phyloP scores from a whole-genome alignment of 2,888 invertebrate genomes.

The Sinohyriopsis cumingii region DNA sequence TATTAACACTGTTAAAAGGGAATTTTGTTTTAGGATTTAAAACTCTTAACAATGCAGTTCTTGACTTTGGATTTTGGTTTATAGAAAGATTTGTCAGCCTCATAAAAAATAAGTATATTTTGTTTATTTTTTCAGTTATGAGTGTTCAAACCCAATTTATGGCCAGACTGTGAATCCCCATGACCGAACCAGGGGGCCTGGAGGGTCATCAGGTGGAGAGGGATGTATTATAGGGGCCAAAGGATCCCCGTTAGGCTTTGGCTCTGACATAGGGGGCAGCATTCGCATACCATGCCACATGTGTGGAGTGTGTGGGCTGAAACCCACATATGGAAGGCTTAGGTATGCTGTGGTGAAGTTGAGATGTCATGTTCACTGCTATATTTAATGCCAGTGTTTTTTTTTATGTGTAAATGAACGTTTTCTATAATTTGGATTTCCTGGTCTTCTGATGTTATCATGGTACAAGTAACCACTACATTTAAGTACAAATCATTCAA shows the following conservation, averaged over 20 bases:
- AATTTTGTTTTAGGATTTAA: too few relatives aligned
- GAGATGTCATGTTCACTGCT: too few relatives aligned
- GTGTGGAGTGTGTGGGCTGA: slow-evolving; percentile 73
- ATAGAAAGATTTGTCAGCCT: too few relatives aligned
- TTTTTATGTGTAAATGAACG: too few relatives aligned
- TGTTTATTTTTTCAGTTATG: slow-evolving; percentile 34
- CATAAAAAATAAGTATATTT: not conserved
- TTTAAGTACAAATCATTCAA: too few relatives aligned
- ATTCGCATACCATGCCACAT: slow-evolving; percentile 73
- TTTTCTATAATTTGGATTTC: too few relatives aligned
- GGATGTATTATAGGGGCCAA: slow-evolving; percentile 72
- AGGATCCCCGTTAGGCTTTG: slow-evolving; percentile 70
- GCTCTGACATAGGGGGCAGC: slow-evolving; percentile 73
- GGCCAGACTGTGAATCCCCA: slow-evolving; percentile 70
- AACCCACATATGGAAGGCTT: slow-evolving; percentile 70
- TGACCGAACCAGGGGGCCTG: slow-evolving; percentile 66
- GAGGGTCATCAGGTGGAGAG: slow-evolving; percentile 74
- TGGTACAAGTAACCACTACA: too few relatives aligned
- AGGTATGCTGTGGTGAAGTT: slow-evolving; percentile 41
- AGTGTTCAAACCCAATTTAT: slow-evolving; percentile 59
- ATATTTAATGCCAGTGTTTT: too few relatives aligned
- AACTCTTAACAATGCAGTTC: too few relatives aligned
- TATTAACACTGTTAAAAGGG: too few relatives aligned
- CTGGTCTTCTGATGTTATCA: too few relatives aligned
- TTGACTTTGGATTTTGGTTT: too few relatives aligned